Evolutionary conservation across 2,888 invertebrate genomes (phyloP), one percentile per base, ranked within the genome.

Genomic region (Thecophora atra): DNA sequence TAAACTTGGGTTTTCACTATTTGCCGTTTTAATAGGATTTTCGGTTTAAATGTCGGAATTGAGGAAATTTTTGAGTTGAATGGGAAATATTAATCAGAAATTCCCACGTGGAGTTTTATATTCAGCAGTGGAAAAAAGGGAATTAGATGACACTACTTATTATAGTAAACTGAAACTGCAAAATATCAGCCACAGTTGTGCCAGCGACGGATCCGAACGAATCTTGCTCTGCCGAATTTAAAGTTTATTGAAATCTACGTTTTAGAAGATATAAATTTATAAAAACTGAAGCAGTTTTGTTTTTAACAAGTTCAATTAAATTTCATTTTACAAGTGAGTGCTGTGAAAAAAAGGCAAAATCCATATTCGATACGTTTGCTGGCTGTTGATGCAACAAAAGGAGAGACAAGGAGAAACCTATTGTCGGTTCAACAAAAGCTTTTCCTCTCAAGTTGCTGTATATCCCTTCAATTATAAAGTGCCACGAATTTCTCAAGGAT

Each of bases 251-350:
- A 79, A 79, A 79, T 79, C 74, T 73, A 71, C 72, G 67, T 70
- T 76, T 76, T 79, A 79, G 77, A 75, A 75, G 77, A 78, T 73
- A 78, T 56, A 76, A 78, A 79, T 80, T 77, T 79, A 82, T 73
- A 81, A 81, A 81, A 83, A 78, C 78, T 79, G 62, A 91, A 72
- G 78, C 75, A 82, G 78, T 92, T 92, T 93, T 93, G 93, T 93
- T 93, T 93, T 93, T 91, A 91, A 89, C 88, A 90, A 90, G 90
- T 74, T 73, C 74, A 70, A 70, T 79, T 74, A 75, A 70, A 87
- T 91, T 92, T 92, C 92, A 92, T 91, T 89, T 90, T 92, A 91
- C 91, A 91, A 91, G 93, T 92, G 92, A 91, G 92, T 90, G 92
- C 72, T 70, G 70, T 70, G 72, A 71, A 64, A 71, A 63, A 70